Evolutionary conservation across 2,888 invertebrate species (phyloP).

Genomic region (Callosobruchus maculatus): DNA sequence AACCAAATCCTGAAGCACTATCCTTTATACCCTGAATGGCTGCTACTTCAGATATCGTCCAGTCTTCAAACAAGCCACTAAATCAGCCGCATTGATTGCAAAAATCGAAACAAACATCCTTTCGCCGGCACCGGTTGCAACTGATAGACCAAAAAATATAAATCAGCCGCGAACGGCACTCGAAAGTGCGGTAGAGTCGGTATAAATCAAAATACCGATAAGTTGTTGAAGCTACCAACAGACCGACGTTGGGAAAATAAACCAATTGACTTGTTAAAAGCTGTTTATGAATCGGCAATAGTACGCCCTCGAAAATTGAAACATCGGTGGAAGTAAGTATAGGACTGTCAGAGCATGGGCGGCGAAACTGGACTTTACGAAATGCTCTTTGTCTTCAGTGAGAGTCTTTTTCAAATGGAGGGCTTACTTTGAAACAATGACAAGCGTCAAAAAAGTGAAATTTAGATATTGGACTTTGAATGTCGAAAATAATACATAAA

Average conservation of each 20-base stretch:
- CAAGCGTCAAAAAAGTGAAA: too few relatives aligned
- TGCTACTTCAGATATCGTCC: too few relatives aligned
- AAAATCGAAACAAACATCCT: background rate
- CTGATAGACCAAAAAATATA: background rate
- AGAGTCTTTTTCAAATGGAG: too few relatives aligned
- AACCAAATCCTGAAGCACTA: too few relatives aligned
- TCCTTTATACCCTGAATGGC: too few relatives aligned
- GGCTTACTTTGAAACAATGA: too few relatives aligned
- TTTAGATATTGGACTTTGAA: too few relatives aligned
- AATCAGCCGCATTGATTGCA: background rate
- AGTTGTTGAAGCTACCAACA: background rate
- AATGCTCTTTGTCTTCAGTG: background rate
- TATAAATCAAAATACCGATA: slow-evolving; percentile 1
- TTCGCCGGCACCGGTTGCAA: background rate
- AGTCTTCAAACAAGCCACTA: too few relatives aligned
- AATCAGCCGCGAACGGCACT: background rate
- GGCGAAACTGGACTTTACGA: background rate
- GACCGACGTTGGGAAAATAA: slow-evolving; percentile 27
- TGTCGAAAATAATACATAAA: too few relatives aligned
- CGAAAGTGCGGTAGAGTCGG: background rate
- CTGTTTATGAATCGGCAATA: slow-evolving; percentile 42
- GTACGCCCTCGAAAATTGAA: slow-evolving; percentile 42
- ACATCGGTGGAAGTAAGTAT: slow-evolving; percentile 30
- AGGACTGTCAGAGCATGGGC: slow-evolving; percentile 19
- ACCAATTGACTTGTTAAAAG: slow-evolving; percentile 43